Conservation (phyloP, 2,888 invertebrate genomes). For the Corbicula japonica region DNA sequence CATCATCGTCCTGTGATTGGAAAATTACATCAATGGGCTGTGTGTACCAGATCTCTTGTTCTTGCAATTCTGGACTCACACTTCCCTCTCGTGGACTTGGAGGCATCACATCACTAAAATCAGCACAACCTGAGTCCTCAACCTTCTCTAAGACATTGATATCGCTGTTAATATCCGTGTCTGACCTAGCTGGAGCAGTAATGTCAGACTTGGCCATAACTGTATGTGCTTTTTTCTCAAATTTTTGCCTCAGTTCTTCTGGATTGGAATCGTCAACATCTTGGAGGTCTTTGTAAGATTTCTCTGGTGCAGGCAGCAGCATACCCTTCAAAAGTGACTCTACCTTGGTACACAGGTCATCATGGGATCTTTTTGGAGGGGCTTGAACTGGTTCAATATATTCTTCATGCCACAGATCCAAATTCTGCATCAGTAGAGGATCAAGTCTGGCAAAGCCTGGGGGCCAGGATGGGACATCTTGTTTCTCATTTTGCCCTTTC, state of each 20-base stretch:
- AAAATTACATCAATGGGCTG: slow-evolving; percentile 76
- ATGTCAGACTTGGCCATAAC: neutral
- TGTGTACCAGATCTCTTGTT: slow-evolving; percentile 81
- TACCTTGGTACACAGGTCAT: slow-evolving; percentile 72
- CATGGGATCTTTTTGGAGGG: slow-evolving; percentile 44
- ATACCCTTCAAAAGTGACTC: slow-evolving; percentile 75
- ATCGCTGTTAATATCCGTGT: neutral
- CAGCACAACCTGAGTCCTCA: neutral
- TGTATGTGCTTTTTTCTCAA: slow-evolving; percentile 30
- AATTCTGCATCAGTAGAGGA: slow-evolving; percentile 37
- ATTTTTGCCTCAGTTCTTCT: slow-evolving; percentile 34
- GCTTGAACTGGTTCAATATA: slow-evolving; percentile 27
- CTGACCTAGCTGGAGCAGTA: neutral
- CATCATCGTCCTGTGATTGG: slow-evolving; percentile 57
- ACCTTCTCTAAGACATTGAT: neutral
- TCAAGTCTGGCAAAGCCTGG: slow-evolving; percentile 56
- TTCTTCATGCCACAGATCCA: slow-evolving; percentile 26
- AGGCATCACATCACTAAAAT: neutral
- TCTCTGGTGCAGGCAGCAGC: slow-evolving; percentile 63
- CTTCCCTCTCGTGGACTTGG: slow-evolving; percentile 47
- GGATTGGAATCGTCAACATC: slow-evolving; percentile 54
- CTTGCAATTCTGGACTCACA: slow-evolving; percentile 75
- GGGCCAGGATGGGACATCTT: slow-evolving; percentile 42
- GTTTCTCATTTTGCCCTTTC: slow-evolving; percentile 7
- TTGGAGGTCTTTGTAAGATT: slow-evolving; percentile 62